Percentiles rank a stretch among this genome's conserved stretches.
Evolutionary conservation across 1,140 invertebrate genomes (phyloP).

Genomic region (Temnothorax longispinosus): DNA sequence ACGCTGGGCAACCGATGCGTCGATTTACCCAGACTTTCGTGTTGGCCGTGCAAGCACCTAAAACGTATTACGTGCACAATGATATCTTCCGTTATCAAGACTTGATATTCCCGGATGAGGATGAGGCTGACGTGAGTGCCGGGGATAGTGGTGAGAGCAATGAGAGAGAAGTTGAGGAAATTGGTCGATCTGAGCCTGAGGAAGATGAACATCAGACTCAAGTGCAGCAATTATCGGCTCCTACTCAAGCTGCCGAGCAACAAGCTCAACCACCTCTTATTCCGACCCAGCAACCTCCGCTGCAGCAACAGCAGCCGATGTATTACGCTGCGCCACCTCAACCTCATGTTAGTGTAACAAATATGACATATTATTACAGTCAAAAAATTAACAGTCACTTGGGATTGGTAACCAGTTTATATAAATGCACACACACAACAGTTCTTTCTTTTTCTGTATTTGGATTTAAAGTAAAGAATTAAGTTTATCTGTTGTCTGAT

Average conservation of each 20-base stretch:
- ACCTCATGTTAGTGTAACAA: constrained; percentile 72
- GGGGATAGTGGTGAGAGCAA: constrained; percentile 75
- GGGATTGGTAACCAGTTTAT: background rate
- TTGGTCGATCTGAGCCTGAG: constrained; percentile 89
- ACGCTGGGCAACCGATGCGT: constrained; percentile 97
- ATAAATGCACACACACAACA: background rate
- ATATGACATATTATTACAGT: background rate
- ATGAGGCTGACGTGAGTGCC: constrained; percentile 84
- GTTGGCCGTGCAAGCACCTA: constrained; percentile 96
- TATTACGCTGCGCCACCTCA: constrained; percentile 81
- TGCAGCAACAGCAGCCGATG: constrained; percentile 80
- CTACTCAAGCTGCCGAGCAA: constrained; percentile 76
- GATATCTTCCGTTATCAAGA: constrained; percentile 98
- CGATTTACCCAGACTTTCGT: constrained; percentile 99
- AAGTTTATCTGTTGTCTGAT: background rate
- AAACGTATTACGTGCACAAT: constrained; percentile 99
- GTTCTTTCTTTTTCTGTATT: background rate
- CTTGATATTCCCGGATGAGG: constrained; percentile 88
- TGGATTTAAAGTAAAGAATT: background rate
- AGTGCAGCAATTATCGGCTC: constrained; percentile 74
- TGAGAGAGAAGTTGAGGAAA: constrained; percentile 86
- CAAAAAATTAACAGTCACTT: background rate
- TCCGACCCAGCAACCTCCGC: constrained; percentile 75
- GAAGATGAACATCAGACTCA: constrained; percentile 87
- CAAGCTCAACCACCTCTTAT: constrained; percentile 78